phyloP scores from a whole-genome alignment of 2,888 invertebrate genomes.

The Agrotis clavis region DNA sequence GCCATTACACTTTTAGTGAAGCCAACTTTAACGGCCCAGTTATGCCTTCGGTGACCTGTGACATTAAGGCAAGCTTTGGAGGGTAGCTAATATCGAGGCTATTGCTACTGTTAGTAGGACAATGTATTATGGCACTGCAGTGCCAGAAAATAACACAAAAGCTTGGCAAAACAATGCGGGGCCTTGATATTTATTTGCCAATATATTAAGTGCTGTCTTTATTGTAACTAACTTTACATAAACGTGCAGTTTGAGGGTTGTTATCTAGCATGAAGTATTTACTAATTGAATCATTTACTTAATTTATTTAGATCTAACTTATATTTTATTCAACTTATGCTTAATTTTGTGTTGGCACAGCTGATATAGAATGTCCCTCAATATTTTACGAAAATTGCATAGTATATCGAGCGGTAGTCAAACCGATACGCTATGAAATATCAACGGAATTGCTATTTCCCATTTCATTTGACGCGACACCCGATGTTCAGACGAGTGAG shows the following conservation, averaged over 20 bases:
- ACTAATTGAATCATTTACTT: constrained; percentile 22
- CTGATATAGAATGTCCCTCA: constrained; percentile 5
- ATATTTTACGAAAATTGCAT: constrained; percentile 47
- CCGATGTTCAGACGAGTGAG: constrained; percentile 69
- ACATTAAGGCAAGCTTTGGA: constrained; percentile 75
- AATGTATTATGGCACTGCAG: constrained; percentile 64
- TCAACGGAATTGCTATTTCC: constrained; percentile 73
- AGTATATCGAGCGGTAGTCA: constrained; percentile 50
- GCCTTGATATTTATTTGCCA: constrained; percentile 74
- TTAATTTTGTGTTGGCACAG: constrained; percentile 2
- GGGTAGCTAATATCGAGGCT: constrained; percentile 75
- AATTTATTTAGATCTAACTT: constrained; percentile 14
- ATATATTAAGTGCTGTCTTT: constrained; percentile 44
- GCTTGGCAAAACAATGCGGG: constrained; percentile 72
- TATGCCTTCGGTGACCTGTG: constrained; percentile 73
- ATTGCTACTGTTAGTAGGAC: constrained; percentile 65
- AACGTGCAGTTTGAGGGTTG: constrained; percentile 33
- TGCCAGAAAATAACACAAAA: constrained; percentile 74
- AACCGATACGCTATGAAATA: constrained; percentile 64
- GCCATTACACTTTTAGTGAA: constrained; percentile 70
- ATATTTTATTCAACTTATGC: not conserved
- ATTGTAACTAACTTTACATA: constrained; percentile 45
- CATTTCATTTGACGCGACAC: constrained; percentile 77
- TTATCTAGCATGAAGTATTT: constrained; percentile 28
- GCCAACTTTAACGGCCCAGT: constrained; percentile 68